phyloP scores from a whole-genome alignment of 2,113 vertebrate species.

The Halichoeres trimaculatus region DNA sequence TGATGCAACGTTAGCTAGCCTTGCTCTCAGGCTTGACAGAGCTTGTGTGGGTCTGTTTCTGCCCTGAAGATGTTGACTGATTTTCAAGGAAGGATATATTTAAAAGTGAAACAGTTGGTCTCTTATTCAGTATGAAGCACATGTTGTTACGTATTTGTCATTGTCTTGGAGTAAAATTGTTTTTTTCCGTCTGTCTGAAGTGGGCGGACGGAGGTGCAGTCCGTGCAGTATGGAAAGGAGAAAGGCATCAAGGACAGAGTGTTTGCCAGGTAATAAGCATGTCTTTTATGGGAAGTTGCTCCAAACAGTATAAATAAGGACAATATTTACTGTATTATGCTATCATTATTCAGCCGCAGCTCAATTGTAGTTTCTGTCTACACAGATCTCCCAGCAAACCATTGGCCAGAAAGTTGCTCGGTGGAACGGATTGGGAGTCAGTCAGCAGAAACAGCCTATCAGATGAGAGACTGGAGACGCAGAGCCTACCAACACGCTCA shows the following conservation, averaged over 20 bases:
- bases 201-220: constrained; percentile 97
- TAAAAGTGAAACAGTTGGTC: not conserved
- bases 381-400: constrained; percentile 97
- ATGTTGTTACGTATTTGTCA: not conserved
- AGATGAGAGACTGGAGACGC: constrained; percentile 96
- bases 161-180: constrained; percentile 43
- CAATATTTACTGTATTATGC: too few relatives aligned
- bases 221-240: constrained; percentile 99
- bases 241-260: constrained; percentile 96
- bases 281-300: not conserved
- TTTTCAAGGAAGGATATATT: not conserved
- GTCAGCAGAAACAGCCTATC: constrained; percentile 95
- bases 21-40: constrained; percentile 31
- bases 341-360: not conserved
- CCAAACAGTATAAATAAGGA: too few relatives aligned
- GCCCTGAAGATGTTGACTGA: constrained; percentile 32
- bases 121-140: constrained; percentile 5
- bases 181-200: constrained; percentile 80
- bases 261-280: constrained; percentile 92
- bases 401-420: constrained; percentile 90
- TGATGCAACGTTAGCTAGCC: constrained; percentile 21
- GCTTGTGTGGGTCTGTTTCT: not conserved
- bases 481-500: constrained; percentile 96
- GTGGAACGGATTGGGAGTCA: constrained; percentile 93
- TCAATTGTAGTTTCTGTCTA: not conserved